Conservation (phyloP, 2,113 vertebrate genomes). For the Psammodynastes pulverulentus region DNA sequence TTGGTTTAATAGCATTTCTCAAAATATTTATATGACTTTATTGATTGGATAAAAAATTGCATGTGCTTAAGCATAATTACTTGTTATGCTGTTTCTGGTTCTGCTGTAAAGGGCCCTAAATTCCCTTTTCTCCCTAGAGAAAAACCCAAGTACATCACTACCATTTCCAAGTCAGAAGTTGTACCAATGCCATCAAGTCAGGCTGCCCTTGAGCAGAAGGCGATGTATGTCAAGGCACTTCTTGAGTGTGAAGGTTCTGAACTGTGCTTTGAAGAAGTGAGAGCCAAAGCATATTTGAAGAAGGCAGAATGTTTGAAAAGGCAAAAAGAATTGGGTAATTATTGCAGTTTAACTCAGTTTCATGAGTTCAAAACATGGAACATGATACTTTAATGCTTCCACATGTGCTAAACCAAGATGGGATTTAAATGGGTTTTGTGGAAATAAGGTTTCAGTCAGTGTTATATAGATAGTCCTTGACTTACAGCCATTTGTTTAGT, state of each 20-base stretch:
- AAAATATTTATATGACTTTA: neutral
- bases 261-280: conserved; percentile 81
- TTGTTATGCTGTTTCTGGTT: neutral
- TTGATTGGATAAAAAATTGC: neutral
- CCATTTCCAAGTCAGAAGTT: conserved; percentile 64
- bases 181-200: conserved; percentile 27
- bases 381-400: neutral
- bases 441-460: neutral
- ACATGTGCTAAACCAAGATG: neutral
- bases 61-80: neutral
- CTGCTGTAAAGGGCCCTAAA: neutral
- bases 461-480: neutral
- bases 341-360: neutral
- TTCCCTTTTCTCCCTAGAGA: conserved; percentile 36
- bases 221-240: conserved; percentile 72
- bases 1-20: neutral
- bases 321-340: conserved; percentile 65
- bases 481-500: neutral
- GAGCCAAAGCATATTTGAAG: conserved; percentile 68
- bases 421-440: neutral
- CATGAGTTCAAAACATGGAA: neutral
- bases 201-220: conserved; percentile 49
- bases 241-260: conserved; percentile 75
- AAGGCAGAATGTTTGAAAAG: conserved; percentile 63
- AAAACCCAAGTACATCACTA: conserved; percentile 20